Evolutionary conservation across 2,888 invertebrate genomes (phyloP).

Genomic region (Apomyelois bistriatella): DNA sequence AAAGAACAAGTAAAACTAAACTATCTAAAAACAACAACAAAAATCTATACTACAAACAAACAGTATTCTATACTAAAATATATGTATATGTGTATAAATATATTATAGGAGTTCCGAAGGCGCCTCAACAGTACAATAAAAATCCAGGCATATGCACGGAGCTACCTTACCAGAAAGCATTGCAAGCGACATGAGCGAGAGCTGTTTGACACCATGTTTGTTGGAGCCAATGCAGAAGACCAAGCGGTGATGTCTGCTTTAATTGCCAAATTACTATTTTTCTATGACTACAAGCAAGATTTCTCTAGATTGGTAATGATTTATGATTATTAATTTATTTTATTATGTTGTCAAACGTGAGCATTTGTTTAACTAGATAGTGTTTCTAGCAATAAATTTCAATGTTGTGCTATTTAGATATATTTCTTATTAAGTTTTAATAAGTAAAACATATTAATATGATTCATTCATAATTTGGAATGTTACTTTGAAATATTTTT

Average conservation of each 20-base stretch:
- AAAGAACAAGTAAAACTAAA: too few relatives aligned
- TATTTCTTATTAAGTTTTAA: too few relatives aligned
- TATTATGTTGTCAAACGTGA: too few relatives aligned
- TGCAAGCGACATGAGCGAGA: slow-evolving; percentile 83
- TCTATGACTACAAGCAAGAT: slow-evolving; percentile 85
- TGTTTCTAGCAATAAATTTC: too few relatives aligned
- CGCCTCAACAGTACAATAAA: slow-evolving; percentile 87
- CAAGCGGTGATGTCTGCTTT: slow-evolving; percentile 76
- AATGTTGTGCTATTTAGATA: too few relatives aligned
- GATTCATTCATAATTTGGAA: too few relatives aligned
- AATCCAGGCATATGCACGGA: slow-evolving; percentile 90
- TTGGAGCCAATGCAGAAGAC: slow-evolving; percentile 63
- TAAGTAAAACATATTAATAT: too few relatives aligned
- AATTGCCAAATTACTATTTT: slow-evolving; percentile 86
- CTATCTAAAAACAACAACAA: too few relatives aligned
- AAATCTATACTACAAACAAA: too few relatives aligned
- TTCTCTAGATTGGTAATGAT: slow-evolving; percentile 67
- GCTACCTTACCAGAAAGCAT: slow-evolving; percentile 85
- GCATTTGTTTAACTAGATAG: too few relatives aligned
- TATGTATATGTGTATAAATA: slow-evolving; percentile 21
- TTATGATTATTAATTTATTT: background rate
- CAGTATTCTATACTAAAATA: too few relatives aligned
- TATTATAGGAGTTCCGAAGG: slow-evolving; percentile 82
- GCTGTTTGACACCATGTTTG: slow-evolving; percentile 84
- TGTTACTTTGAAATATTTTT: too few relatives aligned